Base-by-base conservation (phyloP, 2,113 vertebrate genomes). In the Crypturellus undulatus region DNA sequence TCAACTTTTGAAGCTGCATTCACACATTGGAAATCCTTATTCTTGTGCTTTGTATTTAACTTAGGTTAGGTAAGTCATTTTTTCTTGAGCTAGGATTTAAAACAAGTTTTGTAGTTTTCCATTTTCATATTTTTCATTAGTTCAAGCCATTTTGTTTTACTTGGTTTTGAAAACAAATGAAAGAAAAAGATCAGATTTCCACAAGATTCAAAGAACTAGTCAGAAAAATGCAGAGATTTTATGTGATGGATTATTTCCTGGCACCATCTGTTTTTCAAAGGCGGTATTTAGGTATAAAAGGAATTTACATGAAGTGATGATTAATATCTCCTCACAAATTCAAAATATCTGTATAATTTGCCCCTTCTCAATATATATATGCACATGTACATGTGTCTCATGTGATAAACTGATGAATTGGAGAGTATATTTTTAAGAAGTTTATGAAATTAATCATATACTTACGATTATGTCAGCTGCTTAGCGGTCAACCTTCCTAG, bases 1-100 rank as follows among this genome's bases (percentile, higher is more conserved):
- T 85, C 78, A 90, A 96, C 94, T 96, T 79, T 24, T 89, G 79
- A 87, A 94, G 88, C 94, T 78, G 47, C 85, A 71, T 86, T 93
- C 15, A 56, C 42, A 87, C 67, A 43, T 19, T 72, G 79, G 52
- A 75, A 87, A 87, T 49, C 22, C 79, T 86, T 95, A 70, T 58
- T 69, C 63, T 76, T 60, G 9, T 58, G 40, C 59, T 10, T 69
- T 43, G 12, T 25, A 40, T 71, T 91, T 93, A 83, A 52, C 38
- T 92, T 68, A 76, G 5, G 19, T 76, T 71, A 71, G 38, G 62
- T 80, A 89, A 62, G 70, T 88, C 11, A 13, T 36, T 49, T 40
- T 67, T 90, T 56, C 43, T 19, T 82, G n/a, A 84, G 19, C 6
- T 8, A 88, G 90, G 43, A 68, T 88, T 80, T 70, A 56, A 13